These are phyloP conservation scores for Nannospalax galili DNA, from an alignment of 2,113 vertebrate genomes.

Conservation along the genomic window DNA sequence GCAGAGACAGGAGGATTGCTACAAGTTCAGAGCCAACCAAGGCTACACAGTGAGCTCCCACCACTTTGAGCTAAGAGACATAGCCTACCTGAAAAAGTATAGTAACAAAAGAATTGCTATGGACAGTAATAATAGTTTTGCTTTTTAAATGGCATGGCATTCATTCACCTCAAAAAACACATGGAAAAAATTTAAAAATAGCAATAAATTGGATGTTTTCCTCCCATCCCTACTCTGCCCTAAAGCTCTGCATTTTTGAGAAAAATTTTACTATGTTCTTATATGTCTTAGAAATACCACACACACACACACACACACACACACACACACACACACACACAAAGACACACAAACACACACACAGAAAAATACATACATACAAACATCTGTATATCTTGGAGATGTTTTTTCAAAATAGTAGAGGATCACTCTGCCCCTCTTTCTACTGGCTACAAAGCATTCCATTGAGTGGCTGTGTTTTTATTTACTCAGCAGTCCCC, in stretches of 20 bases:
- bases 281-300: slow-evolving; percentile 15
- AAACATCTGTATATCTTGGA: background rate
- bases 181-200: background rate
- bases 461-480: background rate
- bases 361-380: too few species aligned
- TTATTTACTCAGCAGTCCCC: background rate
- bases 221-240: background rate
- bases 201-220: background rate
- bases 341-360: too few species aligned
- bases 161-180: slow-evolving; percentile 1
- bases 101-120: background rate
- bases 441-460: background rate
- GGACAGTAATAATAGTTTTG: background rate
- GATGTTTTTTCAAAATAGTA: background rate
- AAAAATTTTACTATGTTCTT: slow-evolving; percentile 27
- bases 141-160: background rate
- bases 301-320: too few species aligned
- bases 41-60: background rate
- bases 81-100: background rate
- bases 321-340: too few species aligned
- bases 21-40: background rate
- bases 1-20: background rate
- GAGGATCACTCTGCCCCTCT: background rate
- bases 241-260: background rate
- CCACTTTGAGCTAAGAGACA: background rate